A percentile compares a stretch with the other conserved stretches of the same genome.
Conservation (phyloP, 1,140 invertebrate species). For the Arctopsyche grandis region DNA sequence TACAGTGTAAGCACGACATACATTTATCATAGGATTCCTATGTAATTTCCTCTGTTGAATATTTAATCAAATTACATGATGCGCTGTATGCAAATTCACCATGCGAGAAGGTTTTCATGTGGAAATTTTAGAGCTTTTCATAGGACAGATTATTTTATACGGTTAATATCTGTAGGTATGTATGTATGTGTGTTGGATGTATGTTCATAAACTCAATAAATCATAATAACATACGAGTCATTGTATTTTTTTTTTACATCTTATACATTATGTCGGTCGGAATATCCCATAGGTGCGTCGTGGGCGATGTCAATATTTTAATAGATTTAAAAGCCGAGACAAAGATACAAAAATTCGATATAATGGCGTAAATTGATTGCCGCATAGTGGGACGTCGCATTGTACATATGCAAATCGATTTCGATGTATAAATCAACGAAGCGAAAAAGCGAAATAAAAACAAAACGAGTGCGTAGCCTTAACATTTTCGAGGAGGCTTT, state of each 20-base stretch:
- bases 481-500: neutral
- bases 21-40: too few species aligned
- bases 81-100: too few species aligned
- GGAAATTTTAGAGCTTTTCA: too few species aligned
- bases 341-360: neutral
- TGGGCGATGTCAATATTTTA: conserved; percentile 15
- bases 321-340: conserved; percentile 12
- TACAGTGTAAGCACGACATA: too few species aligned
- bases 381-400: conserved; percentile 9
- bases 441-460: neutral
- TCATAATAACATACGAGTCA: conserved; percentile 5
- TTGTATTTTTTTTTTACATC: neutral
- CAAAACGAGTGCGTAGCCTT: neutral
- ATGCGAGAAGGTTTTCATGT: too few species aligned
- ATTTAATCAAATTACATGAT: too few species aligned
- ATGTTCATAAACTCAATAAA: neutral
- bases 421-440: neutral
- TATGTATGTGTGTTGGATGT: too few species aligned
- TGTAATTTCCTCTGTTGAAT: too few species aligned
- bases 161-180: too few species aligned
- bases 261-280: too few species aligned
- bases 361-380: conserved; percentile 10
- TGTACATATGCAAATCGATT: conserved; percentile 18
- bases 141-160: too few species aligned
- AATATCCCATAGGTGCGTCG: neutral